A percentile compares a stretch with the other conserved stretches of the same genome.
Evolutionary conservation across 2,888 invertebrate genomes (phyloP).

Genomic region (Dascillus cervinus): DNA sequence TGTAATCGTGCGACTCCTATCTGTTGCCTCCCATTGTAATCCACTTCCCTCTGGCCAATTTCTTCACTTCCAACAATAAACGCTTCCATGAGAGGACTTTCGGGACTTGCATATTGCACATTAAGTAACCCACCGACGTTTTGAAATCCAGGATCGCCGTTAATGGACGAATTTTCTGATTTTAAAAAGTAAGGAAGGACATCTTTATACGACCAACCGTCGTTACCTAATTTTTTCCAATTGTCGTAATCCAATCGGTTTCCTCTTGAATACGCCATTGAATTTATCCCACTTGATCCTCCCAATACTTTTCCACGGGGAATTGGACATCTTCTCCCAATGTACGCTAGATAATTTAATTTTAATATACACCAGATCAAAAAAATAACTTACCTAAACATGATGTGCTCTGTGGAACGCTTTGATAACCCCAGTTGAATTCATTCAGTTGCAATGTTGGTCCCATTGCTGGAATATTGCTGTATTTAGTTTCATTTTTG

Average conservation of each 20-base stretch:
- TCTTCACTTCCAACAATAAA: constrained; percentile 64
- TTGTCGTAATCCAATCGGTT: constrained; percentile 76
- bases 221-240: constrained; percentile 70
- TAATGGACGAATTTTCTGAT: constrained; percentile 68
- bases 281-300: too few relatives aligned
- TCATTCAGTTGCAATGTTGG: too few relatives aligned
- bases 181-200: constrained; percentile 72
- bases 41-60: constrained; percentile 60
- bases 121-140: constrained; percentile 63
- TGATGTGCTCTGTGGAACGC: too few relatives aligned
- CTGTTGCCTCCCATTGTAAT: constrained; percentile 70
- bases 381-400: too few relatives aligned
- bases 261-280: constrained; percentile 83
- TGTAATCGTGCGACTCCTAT: constrained; percentile 71
- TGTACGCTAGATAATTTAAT: too few relatives aligned
- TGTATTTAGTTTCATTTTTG: too few relatives aligned
- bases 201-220: constrained; percentile 72
- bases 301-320: too few relatives aligned
- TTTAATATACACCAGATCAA: too few relatives aligned
- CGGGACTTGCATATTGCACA: constrained; percentile 63
- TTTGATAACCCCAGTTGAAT: too few relatives aligned
- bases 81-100: constrained; percentile 60
- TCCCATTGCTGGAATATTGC: too few relatives aligned
- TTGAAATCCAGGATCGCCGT: constrained; percentile 58
- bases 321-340: too few relatives aligned